Percentiles rank a stretch among this genome's conserved stretches.
Evolutionary conservation across 1,140 invertebrate species (phyloP).

Genomic region (Ooceraea biroi): DNA sequence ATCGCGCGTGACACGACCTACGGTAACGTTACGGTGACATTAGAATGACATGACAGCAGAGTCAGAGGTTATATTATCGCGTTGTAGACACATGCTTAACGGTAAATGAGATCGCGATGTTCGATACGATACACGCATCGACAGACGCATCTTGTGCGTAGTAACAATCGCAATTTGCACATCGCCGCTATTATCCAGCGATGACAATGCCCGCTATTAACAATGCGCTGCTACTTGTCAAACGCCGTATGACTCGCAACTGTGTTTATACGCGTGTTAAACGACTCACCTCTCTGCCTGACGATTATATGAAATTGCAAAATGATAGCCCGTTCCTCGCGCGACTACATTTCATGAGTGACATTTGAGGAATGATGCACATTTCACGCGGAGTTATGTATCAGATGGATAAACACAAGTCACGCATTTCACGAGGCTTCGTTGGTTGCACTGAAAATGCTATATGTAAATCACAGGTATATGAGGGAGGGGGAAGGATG

Average conservation of each 20-base stretch:
- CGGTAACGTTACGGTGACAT: no score
- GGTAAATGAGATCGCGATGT: neutral
- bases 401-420: conserved; percentile 29
- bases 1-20: neutral
- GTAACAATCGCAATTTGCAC: neutral
- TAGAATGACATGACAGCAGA: neutral
- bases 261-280: neutral
- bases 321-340: neutral
- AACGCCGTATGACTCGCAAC: neutral
- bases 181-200: neutral
- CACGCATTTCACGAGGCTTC: neutral
- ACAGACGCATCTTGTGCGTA: neutral
- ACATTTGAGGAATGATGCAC: conserved; percentile 10
- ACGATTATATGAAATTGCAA: conserved; percentile 4
- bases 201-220: neutral
- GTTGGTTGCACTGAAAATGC: conserved; percentile 19
- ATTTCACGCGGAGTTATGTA: conserved; percentile 18
- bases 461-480: neutral
- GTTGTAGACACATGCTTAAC: neutral
- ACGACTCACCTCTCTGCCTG: neutral
- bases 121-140: neutral
- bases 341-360: conserved; percentile 3
- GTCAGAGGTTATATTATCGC: neutral
- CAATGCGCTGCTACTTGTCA: conserved; percentile 4
- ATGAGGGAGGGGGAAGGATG: neutral